Base-by-base conservation (phyloP, 30 jellyfish, hydroid and myxozoan species). In the Hydractinia symbiolongicarpus region DNA sequence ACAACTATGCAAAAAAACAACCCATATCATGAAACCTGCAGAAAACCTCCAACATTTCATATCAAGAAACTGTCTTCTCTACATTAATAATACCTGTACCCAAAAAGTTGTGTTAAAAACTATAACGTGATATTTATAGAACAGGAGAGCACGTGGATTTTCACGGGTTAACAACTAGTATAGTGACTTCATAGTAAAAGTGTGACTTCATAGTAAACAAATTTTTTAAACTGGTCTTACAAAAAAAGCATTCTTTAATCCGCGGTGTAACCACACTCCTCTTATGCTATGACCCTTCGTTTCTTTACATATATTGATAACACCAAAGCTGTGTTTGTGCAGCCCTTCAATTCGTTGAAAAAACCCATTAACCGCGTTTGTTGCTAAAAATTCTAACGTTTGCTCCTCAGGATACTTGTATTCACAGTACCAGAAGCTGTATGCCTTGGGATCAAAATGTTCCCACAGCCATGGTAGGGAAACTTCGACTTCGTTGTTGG, bases 391-490 rank as follows among this genome's bases (percentile, higher is more conserved):
- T 4, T 61, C 81, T 67, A n/a, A 30, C 10, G 50, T 55, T 40
- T 85, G 55, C 9, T 89, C 96, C 10, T 95, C 96, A 73, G 70
- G 58, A 83, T 85, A 95, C 62, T 50, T 86, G 87, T 95, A 95
- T 50, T 86, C 93, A 6, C 83, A 88, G 54, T 80, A 67, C 97
- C 98, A 95, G 53, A 89, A 72, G 72, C 96, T 85, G 90, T 79
- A 86, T 8, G 96, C 95, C 73, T 89, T 90, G 49, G 66, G 77
- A 54, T 95, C 99, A 78, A 81, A 67, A 71, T 95, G 83, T 11
- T 89, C 90, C 95, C 95, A 89, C 68, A 95, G 79, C 96, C 95
- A 95, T 11, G 96, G 96, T 53, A 89, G 77, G 15, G 96, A 95
- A 1, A 57, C 97, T 10, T 21, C 78, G 1, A 88, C 76, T 15